Evolutionary conservation across 1,140 invertebrate species (phyloP).

Genomic region (Brachystomella parvula): DNA sequence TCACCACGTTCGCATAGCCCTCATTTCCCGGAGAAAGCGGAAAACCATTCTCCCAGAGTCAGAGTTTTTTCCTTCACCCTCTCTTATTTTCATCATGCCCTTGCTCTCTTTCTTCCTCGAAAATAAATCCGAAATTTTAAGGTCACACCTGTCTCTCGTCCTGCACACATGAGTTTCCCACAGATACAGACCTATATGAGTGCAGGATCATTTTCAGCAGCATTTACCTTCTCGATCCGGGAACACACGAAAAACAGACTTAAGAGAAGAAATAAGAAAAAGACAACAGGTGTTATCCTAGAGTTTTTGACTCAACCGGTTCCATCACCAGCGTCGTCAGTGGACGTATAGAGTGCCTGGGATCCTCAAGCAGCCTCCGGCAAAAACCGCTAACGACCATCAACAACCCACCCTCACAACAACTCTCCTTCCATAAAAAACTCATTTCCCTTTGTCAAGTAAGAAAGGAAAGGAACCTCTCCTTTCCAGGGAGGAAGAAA

Average conservation of each 20-base stretch:
- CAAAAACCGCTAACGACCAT: conserved; percentile 38
- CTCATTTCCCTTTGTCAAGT: conserved; percentile 39
- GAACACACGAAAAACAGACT: neutral
- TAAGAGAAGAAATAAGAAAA: conserved; percentile 16
- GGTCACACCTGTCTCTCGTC: neutral
- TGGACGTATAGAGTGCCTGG: neutral
- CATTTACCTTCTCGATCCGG: neutral
- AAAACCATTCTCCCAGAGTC: neutral
- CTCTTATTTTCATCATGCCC: neutral
- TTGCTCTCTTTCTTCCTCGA: neutral
- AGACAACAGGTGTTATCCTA: conserved; percentile 39
- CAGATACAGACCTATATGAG: neutral
- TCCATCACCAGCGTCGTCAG: conserved; percentile 27
- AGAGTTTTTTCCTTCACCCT: neutral
- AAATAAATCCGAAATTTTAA: neutral
- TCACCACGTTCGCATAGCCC: neutral
- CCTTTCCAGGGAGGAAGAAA: conserved; percentile 25
- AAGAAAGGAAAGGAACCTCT: too few relatives aligned
- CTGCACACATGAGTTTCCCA: neutral
- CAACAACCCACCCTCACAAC: conserved; percentile 37
- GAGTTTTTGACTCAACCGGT: conserved; percentile 33
- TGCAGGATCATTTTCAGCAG: neutral
- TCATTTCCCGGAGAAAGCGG: neutral
- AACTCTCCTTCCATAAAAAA: conserved; percentile 23
- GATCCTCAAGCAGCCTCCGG: conserved; percentile 24